Base-by-base conservation (phyloP, 1,140 invertebrate species). In the Arion vulgaris region DNA sequence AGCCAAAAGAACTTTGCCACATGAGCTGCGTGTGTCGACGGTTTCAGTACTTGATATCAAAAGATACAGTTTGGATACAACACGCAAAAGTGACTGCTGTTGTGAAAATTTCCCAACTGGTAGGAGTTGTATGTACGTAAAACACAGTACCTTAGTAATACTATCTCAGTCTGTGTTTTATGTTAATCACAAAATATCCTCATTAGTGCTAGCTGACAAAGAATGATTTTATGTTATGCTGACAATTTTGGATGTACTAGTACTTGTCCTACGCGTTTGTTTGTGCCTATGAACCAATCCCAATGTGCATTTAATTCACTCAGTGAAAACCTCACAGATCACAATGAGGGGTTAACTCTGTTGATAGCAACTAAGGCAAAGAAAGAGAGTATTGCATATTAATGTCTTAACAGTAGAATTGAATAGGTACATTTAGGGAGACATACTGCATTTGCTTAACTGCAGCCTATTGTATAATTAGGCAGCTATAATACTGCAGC, bases 41-140 rank as follows among this genome's bases (percentile, higher is more conserved):
- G 26, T 86, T 89, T 49, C 53, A 82, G n/a, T 38, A 51, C 41
- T 66, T 90, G 38, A 78, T 86, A 34, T 77, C 83, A 17, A 78
- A 62, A 32, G 88, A 90, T 73, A 80, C 77, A 74, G 84, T 90
- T 0, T 90, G 89, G 89, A 39, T 83, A 28, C 77, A 28, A 39
- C 51, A 83, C 41, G 84, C 73, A 51, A 81, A 78, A 66, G 41
- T 53, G 34, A 19, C 39, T 75, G 66, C 81, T 32, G 68, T 86
- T 57, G 57, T 87, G 68, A 51, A 80, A 34, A 15, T 32, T 41
- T 39, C 23, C 38, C 32, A 45, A 26, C 32, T 17, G 73, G 73
- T 75, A 75, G 4, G 17, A 45, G 11, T n/a, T 45, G 15, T n/a
- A 49, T n/a, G n/a, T n/a, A n/a, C n/a, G n/a, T n/a, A n/a, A n/a